Conservation (phyloP, 2,888 invertebrate species). For the Linyphia triangularis region DNA sequence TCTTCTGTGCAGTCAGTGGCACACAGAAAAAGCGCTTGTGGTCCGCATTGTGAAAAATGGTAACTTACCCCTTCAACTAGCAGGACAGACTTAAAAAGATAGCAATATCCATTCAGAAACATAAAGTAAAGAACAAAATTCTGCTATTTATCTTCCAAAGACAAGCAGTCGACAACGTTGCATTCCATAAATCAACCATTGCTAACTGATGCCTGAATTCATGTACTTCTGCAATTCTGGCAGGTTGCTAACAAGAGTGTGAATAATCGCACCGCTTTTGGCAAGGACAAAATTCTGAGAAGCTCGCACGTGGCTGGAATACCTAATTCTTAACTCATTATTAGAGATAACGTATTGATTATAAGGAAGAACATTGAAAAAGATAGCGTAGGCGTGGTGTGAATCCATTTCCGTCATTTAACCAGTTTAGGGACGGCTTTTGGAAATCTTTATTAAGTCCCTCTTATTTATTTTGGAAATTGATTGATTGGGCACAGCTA, state of each 20-base stretch:
- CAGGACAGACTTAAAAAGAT: not conserved
- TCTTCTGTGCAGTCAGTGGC: too few species aligned
- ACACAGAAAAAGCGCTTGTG: too few species aligned
- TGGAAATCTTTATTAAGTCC: not conserved
- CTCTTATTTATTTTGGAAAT: not conserved
- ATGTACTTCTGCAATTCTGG: conserved; percentile 19
- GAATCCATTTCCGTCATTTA: not conserved
- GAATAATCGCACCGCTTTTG: conserved; percentile 49
- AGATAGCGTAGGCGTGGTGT: not conserved
- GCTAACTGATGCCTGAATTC: not conserved
- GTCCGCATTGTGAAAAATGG: too few species aligned
- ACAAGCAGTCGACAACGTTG: not conserved
- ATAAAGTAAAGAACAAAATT: not conserved
- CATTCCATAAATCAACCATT: conserved; percentile 23
- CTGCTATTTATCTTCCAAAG: not conserved
- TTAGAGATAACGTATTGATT: not conserved
- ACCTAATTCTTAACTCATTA: conserved; percentile 37
- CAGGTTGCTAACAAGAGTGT: conserved; percentile 51
- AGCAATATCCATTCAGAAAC: not conserved
- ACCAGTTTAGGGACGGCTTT: not conserved
- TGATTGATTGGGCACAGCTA: not conserved
- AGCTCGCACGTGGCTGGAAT: conserved; percentile 25
- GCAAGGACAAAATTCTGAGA: conserved; percentile 38
- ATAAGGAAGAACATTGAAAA: not conserved
- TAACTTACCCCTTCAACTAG: too few species aligned